Evolutionary conservation across 2,888 invertebrate genomes (phyloP).

Genomic region (Agrotis ipsilon): DNA sequence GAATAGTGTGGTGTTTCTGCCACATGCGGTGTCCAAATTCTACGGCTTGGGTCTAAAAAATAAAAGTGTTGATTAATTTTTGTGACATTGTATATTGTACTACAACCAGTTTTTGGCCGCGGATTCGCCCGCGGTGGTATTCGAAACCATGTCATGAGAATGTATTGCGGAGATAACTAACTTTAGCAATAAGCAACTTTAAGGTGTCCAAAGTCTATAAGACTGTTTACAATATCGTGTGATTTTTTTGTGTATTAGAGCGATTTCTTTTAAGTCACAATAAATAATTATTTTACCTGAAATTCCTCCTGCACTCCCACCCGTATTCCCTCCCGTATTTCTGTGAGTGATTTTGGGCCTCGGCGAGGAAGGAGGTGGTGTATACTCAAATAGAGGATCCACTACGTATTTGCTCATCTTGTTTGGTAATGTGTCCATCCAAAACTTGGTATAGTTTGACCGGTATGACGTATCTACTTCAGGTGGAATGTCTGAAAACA

Average conservation of each 20-base stretch:
- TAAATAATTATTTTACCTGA: conserved; percentile 28
- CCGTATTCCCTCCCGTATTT: conserved; percentile 71
- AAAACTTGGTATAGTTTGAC: conserved; percentile 94
- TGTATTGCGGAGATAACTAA: no score
- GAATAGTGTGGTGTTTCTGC: conserved; percentile 72
- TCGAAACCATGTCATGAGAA: no score
- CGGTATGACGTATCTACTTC: conserved; percentile 94
- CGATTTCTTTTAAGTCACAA: no score
- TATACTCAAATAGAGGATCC: conserved; percentile 84
- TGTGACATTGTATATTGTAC: neutral
- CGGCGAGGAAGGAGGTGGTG: conserved; percentile 72
- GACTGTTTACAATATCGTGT: no score
- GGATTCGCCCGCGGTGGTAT: no score
- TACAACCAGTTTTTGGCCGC: no score
- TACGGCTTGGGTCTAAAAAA: conserved; percentile 77
- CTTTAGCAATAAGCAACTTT: no score
- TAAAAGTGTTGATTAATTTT: neutral
- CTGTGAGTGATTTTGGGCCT: conserved; percentile 74
- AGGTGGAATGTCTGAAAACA: conserved; percentile 93
- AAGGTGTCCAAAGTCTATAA: no score
- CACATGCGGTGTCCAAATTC: conserved; percentile 77
- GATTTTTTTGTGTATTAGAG: no score
- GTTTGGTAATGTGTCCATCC: conserved; percentile 96
- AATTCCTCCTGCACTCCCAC: conserved; percentile 11
- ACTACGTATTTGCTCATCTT: conserved; percentile 91